phyloP scores from a whole-genome alignment of 2,113 vertebrate genomes.

The Callithrix jacchus region DNA sequence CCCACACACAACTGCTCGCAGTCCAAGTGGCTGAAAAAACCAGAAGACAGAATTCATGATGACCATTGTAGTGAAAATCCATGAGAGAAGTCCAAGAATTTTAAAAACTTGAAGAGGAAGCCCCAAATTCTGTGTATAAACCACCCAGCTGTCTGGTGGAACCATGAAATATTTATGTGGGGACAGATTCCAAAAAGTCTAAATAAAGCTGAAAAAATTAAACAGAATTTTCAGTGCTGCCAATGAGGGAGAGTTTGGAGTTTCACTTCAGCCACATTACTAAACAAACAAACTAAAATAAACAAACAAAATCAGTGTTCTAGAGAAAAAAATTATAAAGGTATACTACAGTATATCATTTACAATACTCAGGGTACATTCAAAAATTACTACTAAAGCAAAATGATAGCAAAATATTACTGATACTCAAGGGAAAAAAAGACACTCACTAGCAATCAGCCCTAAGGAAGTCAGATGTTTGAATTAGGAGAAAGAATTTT shows the following conservation, averaged over 20 bases:
- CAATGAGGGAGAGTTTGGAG: not conserved
- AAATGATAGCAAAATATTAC: slow-evolving; percentile 31
- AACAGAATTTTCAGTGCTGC: not conserved
- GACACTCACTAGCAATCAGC: not conserved
- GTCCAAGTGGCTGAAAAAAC: not conserved
- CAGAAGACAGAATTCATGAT: slow-evolving; percentile 7
- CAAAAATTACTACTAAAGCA: slow-evolving; percentile 3
- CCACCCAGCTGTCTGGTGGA: not conserved
- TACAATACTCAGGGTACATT: slow-evolving; percentile 4
- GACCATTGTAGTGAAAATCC: not conserved
- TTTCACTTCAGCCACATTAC: slow-evolving; percentile 16
- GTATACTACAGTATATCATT: not conserved
- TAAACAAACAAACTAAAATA: no score
- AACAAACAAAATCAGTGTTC: slow-evolving; percentile 6
- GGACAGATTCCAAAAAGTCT: not conserved
- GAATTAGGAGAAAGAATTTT: slow-evolving; percentile 4
- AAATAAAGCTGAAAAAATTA: slow-evolving; percentile 20
- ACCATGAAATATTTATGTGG: not conserved
- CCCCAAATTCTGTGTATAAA: not conserved
- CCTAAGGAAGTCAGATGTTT: not conserved
- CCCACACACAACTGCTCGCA: not conserved
- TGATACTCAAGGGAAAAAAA: not conserved
- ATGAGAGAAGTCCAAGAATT: slow-evolving; percentile 29
- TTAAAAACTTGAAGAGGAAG: not conserved
- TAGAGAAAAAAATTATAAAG: not conserved